phyloP scores from a whole-genome alignment of 2,797 vertebrate species.

The Sphenodon punctatus region DNA sequence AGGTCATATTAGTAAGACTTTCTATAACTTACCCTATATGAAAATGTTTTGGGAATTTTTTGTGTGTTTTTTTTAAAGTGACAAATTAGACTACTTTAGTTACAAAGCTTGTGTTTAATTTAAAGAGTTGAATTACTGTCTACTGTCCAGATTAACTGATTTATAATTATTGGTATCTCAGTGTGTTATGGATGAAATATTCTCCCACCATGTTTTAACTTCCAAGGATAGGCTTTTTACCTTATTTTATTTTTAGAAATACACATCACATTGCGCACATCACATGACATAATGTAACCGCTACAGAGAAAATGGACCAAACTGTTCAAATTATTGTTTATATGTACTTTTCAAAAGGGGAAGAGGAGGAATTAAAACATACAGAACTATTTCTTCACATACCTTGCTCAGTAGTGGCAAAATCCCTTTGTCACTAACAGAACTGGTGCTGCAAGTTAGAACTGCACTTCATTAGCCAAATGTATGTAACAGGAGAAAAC shows the following conservation, averaged over 20 bases:
- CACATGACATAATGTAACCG: slow-evolving; percentile 77
- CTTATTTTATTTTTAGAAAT: slow-evolving; percentile 75
- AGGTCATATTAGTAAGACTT: too few species aligned
- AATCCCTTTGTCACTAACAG: slow-evolving; percentile 19
- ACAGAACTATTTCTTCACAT: slow-evolving; percentile 48
- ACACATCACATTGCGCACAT: slow-evolving; percentile 67
- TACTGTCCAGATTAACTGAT: not conserved
- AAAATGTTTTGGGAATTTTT: too few species aligned
- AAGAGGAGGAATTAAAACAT: not conserved
- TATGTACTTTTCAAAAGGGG: slow-evolving; percentile 46
- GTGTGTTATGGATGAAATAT: not conserved
- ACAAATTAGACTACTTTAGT: too few species aligned
- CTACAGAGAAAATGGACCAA: slow-evolving; percentile 54
- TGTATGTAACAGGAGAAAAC: too few species aligned
- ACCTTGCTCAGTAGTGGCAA: too few species aligned
- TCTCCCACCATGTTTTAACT: slow-evolving; percentile 48
- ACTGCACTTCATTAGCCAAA: too few species aligned
- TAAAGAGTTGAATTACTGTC: too few species aligned
- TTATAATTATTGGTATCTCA: not conserved
- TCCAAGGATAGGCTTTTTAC: slow-evolving; percentile 40
- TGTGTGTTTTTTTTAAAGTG: too few species aligned
- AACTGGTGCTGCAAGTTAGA: slow-evolving; percentile 46
- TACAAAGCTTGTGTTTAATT: too few species aligned
- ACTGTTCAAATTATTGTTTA: slow-evolving; percentile 53
- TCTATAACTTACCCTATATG: too few species aligned